Percentiles rank a stretch among this genome's conserved stretches.
phyloP scores from a whole-genome alignment of 1,140 invertebrate species.

The Orussus abietinus region DNA sequence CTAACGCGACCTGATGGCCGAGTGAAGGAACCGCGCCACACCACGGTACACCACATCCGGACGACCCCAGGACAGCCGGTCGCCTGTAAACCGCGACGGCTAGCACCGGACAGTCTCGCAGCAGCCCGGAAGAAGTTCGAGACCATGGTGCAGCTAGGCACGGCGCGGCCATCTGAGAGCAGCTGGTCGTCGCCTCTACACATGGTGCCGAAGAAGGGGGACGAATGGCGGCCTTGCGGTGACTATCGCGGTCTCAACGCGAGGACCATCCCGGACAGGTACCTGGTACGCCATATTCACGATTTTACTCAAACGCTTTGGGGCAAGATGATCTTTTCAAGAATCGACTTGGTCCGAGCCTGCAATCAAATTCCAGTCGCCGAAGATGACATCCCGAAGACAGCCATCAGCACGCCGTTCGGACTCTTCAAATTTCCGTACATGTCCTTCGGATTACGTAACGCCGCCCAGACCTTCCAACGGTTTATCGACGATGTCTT shows the following conservation, averaged over 20 bases:
- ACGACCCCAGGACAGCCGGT: conserved; percentile 43
- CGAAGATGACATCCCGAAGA: conserved; percentile 37
- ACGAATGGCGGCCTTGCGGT: conserved; percentile 35
- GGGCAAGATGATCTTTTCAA: conserved; percentile 36
- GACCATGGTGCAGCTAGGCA: conserved; percentile 23
- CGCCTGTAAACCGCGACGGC: conserved; percentile 27
- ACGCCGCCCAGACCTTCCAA: conserved; percentile 41
- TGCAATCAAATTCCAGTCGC: conserved; percentile 50
- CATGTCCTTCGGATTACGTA: conserved; percentile 43
- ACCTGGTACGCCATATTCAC: conserved; percentile 30
- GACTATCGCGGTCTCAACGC: conserved; percentile 48
- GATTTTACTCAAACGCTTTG: conserved; percentile 30
- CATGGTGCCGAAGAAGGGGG: conserved; percentile 37
- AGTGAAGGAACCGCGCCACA: conserved; percentile 11
- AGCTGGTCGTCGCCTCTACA: conserved; percentile 43
- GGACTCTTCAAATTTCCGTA: conserved; percentile 37
- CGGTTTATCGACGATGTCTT: conserved; percentile 46
- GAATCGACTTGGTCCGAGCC: conserved; percentile 47
- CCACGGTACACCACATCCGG: conserved; percentile 26
- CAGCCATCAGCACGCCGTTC: conserved; percentile 40
- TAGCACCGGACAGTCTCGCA: conserved; percentile 31
- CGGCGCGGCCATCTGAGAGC: conserved; percentile 22
- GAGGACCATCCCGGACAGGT: conserved; percentile 29
- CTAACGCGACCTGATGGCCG: conserved; percentile 12
- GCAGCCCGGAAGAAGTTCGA: conserved; percentile 30